Evolutionary conservation across 2,113 vertebrate species (phyloP).

Genomic region (Corythaeola cristata): DNA sequence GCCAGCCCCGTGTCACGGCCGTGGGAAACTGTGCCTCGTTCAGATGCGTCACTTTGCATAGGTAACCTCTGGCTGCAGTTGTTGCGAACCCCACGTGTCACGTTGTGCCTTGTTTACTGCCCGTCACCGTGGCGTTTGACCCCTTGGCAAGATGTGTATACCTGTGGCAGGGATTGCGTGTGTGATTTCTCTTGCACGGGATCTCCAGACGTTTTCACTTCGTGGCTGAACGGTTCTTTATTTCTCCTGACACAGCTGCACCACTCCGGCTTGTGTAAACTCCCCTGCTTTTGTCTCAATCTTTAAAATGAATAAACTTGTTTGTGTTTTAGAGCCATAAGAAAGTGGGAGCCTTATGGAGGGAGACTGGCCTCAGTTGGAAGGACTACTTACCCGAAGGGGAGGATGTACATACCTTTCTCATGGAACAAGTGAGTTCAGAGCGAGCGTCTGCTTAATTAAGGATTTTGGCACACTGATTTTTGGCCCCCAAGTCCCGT

Average conservation of each 20-base stretch:
- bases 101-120: neutral
- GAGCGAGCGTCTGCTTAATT: neutral
- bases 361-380: constrained; percentile 90
- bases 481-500: fast-evolving
- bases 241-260: constrained; percentile 29
- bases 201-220: neutral
- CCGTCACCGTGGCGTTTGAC: neutral
- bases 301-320: neutral
- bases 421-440: constrained; percentile 85
- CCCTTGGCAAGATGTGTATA: neutral
- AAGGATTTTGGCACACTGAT: neutral
- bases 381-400: constrained; percentile 88
- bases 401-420: constrained; percentile 89
- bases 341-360: constrained; percentile 93
- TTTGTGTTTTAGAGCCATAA: constrained; percentile 91
- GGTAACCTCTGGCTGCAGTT: neutral
- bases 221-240: neutral
- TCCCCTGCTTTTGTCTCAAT: neutral
- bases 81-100: neutral
- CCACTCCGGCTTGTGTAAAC: neutral
- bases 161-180: neutral
- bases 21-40: neutral
- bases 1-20: neutral
- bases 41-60: neutral
- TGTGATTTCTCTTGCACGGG: neutral